A percentile compares a stretch with the other conserved stretches of the same genome.
phyloP scores from a whole-genome alignment of 2,888 invertebrate genomes.

The Papilio demoleus region DNA sequence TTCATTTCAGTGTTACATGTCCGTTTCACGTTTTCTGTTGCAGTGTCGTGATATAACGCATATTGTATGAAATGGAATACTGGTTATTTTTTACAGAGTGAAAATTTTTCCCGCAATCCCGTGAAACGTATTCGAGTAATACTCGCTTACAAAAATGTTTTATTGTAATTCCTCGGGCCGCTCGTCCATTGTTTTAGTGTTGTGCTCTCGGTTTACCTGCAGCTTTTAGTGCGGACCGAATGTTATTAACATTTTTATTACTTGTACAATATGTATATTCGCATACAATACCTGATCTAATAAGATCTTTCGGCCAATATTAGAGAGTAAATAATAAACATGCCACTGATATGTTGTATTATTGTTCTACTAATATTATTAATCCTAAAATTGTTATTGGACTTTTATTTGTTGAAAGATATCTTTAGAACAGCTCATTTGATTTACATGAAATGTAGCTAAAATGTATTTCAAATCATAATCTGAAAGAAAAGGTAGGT shows the following conservation, averaged over 20 bases:
- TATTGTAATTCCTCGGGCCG: constrained; percentile 33
- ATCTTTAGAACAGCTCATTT: too few species aligned
- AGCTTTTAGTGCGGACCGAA: constrained; percentile 34
- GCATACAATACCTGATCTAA: not conserved
- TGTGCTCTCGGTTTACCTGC: constrained; percentile 40
- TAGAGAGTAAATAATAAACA: constrained; percentile 1
- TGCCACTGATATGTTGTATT: too few species aligned
- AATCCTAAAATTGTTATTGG: too few species aligned
- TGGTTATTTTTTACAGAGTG: constrained; percentile 48
- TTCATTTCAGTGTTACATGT: constrained; percentile 35
- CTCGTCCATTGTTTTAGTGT: constrained; percentile 39
- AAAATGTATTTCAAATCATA: too few species aligned
- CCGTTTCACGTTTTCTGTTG: constrained; percentile 22
- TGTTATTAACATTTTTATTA: constrained; percentile 39
- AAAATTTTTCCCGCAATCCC: constrained; percentile 35
- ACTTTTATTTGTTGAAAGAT: too few species aligned
- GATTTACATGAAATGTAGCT: too few species aligned
- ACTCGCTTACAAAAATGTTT: constrained; percentile 39
- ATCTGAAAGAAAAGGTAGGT: too few species aligned
- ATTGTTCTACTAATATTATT: too few species aligned
- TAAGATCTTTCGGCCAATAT: constrained; percentile 14
- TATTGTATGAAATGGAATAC: constrained; percentile 31
- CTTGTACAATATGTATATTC: constrained; percentile 6
- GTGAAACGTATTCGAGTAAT: constrained; percentile 33
- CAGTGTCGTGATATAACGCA: constrained; percentile 28